Evolutionary conservation across 1,140 invertebrate species (phyloP).

Genomic region (Metopolophium dirhodum): DNA sequence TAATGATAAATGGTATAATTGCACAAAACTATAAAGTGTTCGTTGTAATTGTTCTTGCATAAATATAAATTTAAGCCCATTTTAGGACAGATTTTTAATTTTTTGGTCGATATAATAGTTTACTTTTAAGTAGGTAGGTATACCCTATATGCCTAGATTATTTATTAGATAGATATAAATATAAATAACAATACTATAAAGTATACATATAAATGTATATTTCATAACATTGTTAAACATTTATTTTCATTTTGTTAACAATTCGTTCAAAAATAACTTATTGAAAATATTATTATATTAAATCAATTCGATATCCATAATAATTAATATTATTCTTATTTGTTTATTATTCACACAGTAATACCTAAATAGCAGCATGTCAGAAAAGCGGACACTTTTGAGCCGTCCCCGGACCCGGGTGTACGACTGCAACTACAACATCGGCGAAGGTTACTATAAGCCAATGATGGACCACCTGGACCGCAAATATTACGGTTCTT

Average conservation of each 20-base stretch:
- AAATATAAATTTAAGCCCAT: too few species aligned
- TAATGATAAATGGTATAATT: too few species aligned
- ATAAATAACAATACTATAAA: too few species aligned
- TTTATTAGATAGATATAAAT: too few species aligned
- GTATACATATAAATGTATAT: not conserved
- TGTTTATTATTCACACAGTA: not conserved
- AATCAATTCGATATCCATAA: not conserved
- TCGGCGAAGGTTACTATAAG: slow-evolving; percentile 79
- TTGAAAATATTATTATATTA: not conserved
- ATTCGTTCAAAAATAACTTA: not conserved
- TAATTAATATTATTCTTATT: not conserved
- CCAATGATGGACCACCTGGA: slow-evolving; percentile 76
- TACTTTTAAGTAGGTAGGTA: too few species aligned
- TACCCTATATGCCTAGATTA: not conserved
- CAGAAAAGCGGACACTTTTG: slow-evolving; percentile 58
- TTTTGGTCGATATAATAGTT: too few species aligned
- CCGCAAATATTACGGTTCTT: slow-evolving; percentile 69
- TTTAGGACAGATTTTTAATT: too few species aligned
- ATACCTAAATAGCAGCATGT: slow-evolving; percentile 47
- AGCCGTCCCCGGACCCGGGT: slow-evolving; percentile 69
- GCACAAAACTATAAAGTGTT: too few species aligned
- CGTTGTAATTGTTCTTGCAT: too few species aligned
- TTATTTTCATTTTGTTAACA: not conserved
- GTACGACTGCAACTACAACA: slow-evolving; percentile 81
- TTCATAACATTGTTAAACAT: not conserved